phyloP scores from a whole-genome alignment of 2,797 vertebrate genomes.

The Thunnus albacares region DNA sequence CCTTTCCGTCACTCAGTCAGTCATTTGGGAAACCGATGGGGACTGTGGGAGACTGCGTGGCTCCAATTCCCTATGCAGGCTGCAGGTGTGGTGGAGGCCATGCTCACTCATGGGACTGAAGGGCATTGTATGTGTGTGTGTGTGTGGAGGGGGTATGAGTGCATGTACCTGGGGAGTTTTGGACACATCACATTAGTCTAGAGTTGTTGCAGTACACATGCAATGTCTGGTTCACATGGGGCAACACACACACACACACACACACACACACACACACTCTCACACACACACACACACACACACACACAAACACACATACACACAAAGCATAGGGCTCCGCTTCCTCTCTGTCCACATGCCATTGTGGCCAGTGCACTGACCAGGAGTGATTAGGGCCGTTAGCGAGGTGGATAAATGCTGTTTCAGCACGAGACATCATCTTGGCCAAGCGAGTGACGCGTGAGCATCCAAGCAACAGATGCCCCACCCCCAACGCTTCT shows the following conservation, averaged over 20 bases:
- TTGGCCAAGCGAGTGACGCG: conserved; percentile 76
- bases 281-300: conserved; percentile 33
- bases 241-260: conserved; percentile 35
- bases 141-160: conserved; percentile 42
- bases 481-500: conserved; percentile 70
- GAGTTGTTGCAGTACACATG: conserved; percentile 61
- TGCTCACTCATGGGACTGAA: conserved; percentile 77
- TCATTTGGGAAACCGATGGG: conserved; percentile 76
- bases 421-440: conserved; percentile 82
- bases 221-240: conserved; percentile 55
- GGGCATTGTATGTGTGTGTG: conserved; percentile 54
- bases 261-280: conserved; percentile 24
- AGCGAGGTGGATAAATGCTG: conserved; percentile 75
- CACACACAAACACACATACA: conserved; percentile 25
- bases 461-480: conserved; percentile 85
- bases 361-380: conserved; percentile 64
- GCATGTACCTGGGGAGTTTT: conserved; percentile 75
- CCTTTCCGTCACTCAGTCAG: conserved; percentile 61
- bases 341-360: conserved; percentile 46
- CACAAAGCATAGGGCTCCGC: conserved; percentile 12
- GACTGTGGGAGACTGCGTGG: conserved; percentile 71
- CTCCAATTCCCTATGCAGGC: conserved; percentile 83
- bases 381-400: conserved; percentile 69
- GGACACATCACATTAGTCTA: conserved; percentile 63
- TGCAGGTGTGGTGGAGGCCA: conserved; percentile 86